Evolutionary conservation across 1,140 invertebrate species (phyloP).

Genomic region (Calosoma granatense): DNA sequence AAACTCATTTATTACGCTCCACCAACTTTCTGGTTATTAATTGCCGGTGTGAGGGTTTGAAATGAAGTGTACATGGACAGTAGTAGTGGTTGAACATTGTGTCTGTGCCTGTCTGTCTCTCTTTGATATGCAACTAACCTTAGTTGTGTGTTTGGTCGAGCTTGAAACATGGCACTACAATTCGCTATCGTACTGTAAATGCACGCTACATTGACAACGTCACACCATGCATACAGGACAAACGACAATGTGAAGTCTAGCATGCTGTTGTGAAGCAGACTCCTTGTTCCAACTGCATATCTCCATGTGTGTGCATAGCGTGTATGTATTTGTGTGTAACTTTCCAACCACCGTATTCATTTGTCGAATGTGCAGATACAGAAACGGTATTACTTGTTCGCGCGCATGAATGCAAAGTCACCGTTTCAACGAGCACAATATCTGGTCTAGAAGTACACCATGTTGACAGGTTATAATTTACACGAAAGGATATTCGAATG

Average conservation of each 20-base stretch:
- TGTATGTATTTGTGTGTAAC: not conserved
- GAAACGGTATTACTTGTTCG: not conserved
- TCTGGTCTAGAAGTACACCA: no score
- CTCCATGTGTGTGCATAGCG: not conserved
- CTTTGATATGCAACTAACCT: not conserved
- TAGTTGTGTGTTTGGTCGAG: not conserved
- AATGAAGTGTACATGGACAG: conserved; percentile 6
- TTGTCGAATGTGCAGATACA: not conserved
- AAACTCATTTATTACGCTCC: conserved; percentile 6
- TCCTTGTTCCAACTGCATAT: not conserved
- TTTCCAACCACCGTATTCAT: not conserved
- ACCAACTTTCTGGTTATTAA: conserved; percentile 4
- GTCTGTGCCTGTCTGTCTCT: no score
- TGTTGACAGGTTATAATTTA: no score
- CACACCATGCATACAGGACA: not conserved
- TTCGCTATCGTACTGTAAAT: not conserved
- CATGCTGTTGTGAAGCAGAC: no score
- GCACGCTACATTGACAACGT: not conserved
- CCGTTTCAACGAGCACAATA: no score
- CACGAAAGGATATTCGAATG: no score
- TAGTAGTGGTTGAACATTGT: not conserved
- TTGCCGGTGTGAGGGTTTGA: conserved; percentile 3
- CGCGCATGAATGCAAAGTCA: not conserved
- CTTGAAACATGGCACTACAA: not conserved
- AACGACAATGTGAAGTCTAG: not conserved